These are phyloP conservation scores for Hyaena hyaena DNA, from an alignment of 2,113 vertebrate genomes.

Conservation along the genomic window DNA sequence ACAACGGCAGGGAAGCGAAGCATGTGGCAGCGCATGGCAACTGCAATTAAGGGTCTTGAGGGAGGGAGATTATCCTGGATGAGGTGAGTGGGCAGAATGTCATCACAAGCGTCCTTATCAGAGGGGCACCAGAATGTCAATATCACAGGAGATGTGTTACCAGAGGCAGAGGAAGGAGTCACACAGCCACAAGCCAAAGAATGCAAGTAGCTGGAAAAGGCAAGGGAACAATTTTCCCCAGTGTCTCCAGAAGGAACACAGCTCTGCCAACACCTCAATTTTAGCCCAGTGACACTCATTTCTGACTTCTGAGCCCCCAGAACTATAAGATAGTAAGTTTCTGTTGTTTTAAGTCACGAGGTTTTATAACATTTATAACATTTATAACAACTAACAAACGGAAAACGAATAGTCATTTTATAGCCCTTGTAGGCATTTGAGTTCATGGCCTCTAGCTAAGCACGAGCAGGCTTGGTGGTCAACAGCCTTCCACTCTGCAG, in stretches of 20 bases:
- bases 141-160: neutral
- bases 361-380: too few relatives aligned
- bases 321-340: neutral
- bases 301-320: neutral
- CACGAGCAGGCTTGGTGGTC: neutral
- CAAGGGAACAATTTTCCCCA: neutral
- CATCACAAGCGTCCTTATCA: neutral
- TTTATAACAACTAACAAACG: neutral
- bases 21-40: accelerated
- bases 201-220: neutral
- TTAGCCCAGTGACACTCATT: neutral
- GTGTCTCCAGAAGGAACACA: neutral
- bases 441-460: neutral
- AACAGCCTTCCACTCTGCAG: neutral
- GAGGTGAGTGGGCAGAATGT: neutral
- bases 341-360: neutral
- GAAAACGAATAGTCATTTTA: neutral
- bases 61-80: neutral
- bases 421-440: neutral
- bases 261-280: neutral
- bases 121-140: neutral
- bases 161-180: neutral
- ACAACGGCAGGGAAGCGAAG: neutral
- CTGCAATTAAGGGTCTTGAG: neutral
- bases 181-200: neutral